Conservation (phyloP, 2,113 vertebrate species). For the Alouatta palliata region DNA sequence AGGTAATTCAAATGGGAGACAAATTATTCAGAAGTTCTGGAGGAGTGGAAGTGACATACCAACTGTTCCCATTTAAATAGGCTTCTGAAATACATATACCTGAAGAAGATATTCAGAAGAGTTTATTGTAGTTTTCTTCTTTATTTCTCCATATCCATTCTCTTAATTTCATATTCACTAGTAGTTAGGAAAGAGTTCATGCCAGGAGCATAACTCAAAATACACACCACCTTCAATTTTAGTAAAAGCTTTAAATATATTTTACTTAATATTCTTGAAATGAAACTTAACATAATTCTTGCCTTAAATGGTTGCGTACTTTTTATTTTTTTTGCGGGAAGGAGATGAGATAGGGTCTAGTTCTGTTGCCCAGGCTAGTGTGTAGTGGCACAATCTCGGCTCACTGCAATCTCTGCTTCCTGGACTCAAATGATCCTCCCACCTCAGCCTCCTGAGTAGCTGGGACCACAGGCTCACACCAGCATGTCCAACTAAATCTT, state of each 20-base stretch:
- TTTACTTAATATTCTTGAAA: slow-evolving; percentile 8
- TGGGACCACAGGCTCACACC: too few relatives aligned
- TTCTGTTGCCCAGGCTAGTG: too few relatives aligned
- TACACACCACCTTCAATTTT: not conserved
- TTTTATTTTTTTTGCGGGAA: too few relatives aligned
- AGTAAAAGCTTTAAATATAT: not conserved
- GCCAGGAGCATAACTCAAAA: not conserved
- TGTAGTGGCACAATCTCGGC: too few relatives aligned
- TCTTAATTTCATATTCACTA: not conserved
- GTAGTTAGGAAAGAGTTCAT: not conserved
- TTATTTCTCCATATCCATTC: not conserved
- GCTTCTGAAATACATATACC: not conserved
- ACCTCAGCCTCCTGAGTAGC: too few relatives aligned
- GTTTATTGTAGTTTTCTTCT: not conserved
- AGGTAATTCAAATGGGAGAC: not conserved
- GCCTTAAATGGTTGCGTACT: not conserved
- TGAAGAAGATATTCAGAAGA: not conserved
- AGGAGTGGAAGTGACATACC: not conserved
- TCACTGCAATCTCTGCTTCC: too few relatives aligned
- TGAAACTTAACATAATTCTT: not conserved
- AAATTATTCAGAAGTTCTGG: not conserved
- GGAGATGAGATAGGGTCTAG: too few relatives aligned
- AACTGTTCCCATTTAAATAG: not conserved
- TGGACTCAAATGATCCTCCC: too few relatives aligned
- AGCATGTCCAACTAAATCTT: too few relatives aligned